Conservation (phyloP, 2,888 invertebrate species). For the Dendrolimus pini region DNA sequence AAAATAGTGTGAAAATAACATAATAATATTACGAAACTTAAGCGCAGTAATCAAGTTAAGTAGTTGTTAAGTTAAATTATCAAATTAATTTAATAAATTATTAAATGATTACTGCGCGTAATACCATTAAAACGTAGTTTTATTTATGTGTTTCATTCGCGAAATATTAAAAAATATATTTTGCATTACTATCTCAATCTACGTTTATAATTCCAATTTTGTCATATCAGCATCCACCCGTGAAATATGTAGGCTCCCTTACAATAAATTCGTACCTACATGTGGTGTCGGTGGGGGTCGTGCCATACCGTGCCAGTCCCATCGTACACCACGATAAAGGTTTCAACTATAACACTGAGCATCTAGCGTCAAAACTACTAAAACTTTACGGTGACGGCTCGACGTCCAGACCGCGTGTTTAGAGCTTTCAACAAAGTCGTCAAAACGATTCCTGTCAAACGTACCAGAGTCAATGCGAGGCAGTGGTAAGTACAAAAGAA, state of each 20-base stretch:
- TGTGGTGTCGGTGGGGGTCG: conserved; percentile 60
- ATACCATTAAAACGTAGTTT: too few relatives aligned
- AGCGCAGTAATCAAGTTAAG: too few relatives aligned
- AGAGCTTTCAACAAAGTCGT: conserved; percentile 15
- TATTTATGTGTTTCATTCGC: too few relatives aligned
- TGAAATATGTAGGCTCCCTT: conserved; percentile 45
- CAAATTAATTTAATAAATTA: too few relatives aligned
- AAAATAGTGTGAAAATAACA: too few relatives aligned
- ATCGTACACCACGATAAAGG: conserved; percentile 51
- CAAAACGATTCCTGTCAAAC: conserved; percentile 42
- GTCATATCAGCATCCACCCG: not conserved
- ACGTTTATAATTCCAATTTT: not conserved
- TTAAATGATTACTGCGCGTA: too few relatives aligned
- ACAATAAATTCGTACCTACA: conserved; percentile 45
- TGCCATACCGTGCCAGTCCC: conserved; percentile 69
- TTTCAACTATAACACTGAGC: conserved; percentile 64
- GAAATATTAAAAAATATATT: not conserved
- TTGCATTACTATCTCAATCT: not conserved
- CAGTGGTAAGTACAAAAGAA: conserved; percentile 29
- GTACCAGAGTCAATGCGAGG: conserved; percentile 27
- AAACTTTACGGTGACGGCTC: conserved; percentile 47
- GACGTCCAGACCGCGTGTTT: conserved; percentile 33
- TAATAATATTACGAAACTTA: too few relatives aligned
- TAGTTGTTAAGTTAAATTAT: too few relatives aligned
- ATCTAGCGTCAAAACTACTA: conserved; percentile 66